Conservation (phyloP, 2,113 vertebrate genomes). For the Corythoichthys haematopterus region DNA sequence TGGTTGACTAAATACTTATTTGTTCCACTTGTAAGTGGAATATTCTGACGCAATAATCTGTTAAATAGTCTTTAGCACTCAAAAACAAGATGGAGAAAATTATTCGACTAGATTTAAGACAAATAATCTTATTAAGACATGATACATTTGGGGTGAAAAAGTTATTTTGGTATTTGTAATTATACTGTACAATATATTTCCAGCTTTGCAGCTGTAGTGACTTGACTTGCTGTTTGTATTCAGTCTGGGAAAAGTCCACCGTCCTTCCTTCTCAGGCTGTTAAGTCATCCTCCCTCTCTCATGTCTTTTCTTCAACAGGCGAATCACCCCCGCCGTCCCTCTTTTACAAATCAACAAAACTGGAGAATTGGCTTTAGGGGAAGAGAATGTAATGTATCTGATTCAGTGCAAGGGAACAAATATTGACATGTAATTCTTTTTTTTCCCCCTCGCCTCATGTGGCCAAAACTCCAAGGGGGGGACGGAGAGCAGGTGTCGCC, state of each 20-base stretch:
- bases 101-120: no score
- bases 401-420: slow-evolving; percentile 73
- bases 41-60: no score
- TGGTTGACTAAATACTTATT: no score
- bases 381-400: slow-evolving; percentile 71
- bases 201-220: neutral
- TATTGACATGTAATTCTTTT: slow-evolving; percentile 75
- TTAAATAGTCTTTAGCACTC: no score
- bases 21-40: no score
- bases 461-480: slow-evolving; percentile 50
- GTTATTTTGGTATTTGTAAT: no score
- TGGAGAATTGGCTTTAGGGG: slow-evolving; percentile 63
- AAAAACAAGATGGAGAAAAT: no score
- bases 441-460: slow-evolving; percentile 25
- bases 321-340: slow-evolving; percentile 45
- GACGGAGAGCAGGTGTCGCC: slow-evolving; percentile 55
- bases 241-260: slow-evolving; percentile 67
- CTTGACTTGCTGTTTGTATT: slow-evolving; percentile 54
- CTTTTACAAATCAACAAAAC: slow-evolving; percentile 60
- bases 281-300: slow-evolving; percentile 37
- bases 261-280: slow-evolving; percentile 35
- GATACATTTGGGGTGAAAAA: no score
- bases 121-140: no score
- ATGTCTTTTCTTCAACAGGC: slow-evolving; percentile 36
- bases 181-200: no score